Evolutionary conservation across 2,797 vertebrate species (phyloP).

Genomic region (Rhinogobio ventralis): DNA sequence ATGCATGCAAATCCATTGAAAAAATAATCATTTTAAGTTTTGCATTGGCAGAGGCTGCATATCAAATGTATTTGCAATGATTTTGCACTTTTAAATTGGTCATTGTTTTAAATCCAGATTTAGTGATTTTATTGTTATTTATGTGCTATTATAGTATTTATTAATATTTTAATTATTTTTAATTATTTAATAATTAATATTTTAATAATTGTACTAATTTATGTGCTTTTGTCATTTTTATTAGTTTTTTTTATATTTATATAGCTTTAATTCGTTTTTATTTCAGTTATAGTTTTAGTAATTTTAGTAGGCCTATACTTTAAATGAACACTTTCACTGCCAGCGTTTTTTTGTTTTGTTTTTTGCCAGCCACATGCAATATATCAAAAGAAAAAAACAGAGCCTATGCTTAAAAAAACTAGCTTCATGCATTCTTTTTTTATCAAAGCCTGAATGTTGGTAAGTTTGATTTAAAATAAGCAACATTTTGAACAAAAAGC

Average conservation of each 20-base stretch:
- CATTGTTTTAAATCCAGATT: not conserved
- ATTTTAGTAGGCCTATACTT: too few species aligned
- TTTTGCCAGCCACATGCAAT: not conserved
- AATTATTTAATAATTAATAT: too few species aligned
- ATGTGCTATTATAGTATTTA: not conserved
- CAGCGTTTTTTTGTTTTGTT: too few species aligned
- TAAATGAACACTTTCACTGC: too few species aligned
- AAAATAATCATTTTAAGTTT: not conserved
- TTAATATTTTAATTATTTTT: not conserved
- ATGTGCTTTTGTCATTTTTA: too few species aligned
- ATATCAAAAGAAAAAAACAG: not conserved
- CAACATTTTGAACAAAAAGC: too few species aligned
- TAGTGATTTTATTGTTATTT: not conserved
- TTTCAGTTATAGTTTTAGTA: too few species aligned
- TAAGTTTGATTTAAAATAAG: too few species aligned
- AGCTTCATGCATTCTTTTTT: not conserved
- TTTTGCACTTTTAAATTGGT: too few species aligned
- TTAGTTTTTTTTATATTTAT: too few species aligned
- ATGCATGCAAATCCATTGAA: not conserved
- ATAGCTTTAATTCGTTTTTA: too few species aligned
- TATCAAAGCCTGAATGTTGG: not conserved
- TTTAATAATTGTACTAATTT: too few species aligned
- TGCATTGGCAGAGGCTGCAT: not conserved
- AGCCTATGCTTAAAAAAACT: not conserved
- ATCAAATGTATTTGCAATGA: not conserved